These are phyloP conservation scores for Solea solea DNA, from an alignment of 2,113 vertebrate species.

Conservation along the genomic window DNA sequence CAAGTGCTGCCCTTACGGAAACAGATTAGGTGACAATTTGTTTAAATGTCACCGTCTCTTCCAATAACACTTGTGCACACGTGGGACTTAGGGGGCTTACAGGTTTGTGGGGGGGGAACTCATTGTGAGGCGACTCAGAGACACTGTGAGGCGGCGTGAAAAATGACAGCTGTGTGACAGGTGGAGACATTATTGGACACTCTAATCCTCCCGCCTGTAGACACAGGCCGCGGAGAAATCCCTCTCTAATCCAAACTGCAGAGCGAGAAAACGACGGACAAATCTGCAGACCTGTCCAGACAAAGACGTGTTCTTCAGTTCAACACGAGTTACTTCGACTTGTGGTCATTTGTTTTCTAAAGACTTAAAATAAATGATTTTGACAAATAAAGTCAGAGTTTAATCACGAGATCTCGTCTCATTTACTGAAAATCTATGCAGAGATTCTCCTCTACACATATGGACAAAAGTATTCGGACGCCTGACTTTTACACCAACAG, in stretches of 20 bases:
- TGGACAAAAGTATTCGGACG: no score
- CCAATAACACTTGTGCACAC: conserved; percentile 56
- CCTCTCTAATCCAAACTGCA: background rate
- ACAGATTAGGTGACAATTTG: conserved; percentile 74
- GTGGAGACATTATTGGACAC: background rate
- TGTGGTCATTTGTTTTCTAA: no score
- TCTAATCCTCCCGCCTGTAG: background rate
- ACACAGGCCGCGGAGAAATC: background rate
- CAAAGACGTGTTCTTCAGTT: no score
- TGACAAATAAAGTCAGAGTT: no score
- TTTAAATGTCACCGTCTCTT: conserved; percentile 74
- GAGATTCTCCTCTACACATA: no score
- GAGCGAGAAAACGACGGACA: background rate
- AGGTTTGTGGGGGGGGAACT: conserved; percentile 26
- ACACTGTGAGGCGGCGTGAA: background rate
- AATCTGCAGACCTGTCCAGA: no score
- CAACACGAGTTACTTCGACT: background rate
- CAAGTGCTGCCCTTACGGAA: conserved; percentile 59
- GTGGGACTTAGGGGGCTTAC: conserved; percentile 45
- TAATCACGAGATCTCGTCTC: no score
- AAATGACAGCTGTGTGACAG: conserved; percentile 1
- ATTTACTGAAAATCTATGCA: no score
- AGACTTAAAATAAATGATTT: no score
- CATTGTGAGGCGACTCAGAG: conserved; percentile 35
- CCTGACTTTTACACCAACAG: no score